Percentiles rank a stretch among this genome's conserved stretches.
Conservation (phyloP, 2,113 vertebrate genomes). For the Athene noctua region DNA sequence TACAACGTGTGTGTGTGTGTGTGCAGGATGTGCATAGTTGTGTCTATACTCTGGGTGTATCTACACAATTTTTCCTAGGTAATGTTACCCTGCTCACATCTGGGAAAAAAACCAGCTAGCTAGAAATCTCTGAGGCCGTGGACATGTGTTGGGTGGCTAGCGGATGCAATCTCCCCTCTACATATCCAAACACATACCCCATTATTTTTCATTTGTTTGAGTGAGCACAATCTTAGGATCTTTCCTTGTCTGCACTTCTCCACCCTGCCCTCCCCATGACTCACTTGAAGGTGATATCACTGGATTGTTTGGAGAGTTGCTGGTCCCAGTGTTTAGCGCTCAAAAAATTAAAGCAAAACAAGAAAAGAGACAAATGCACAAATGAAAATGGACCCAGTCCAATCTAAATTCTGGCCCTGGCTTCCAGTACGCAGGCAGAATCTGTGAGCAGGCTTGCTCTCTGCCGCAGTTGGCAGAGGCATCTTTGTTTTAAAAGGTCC, state of each 20-base stretch:
- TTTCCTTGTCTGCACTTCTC: background rate
- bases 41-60: too few species aligned
- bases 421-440: background rate
- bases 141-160: background rate
- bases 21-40: too few species aligned
- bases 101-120: background rate
- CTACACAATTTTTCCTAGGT: background rate
- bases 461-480: background rate
- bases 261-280: conserved; percentile 49
- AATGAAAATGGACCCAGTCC: conserved; percentile 30
- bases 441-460: background rate
- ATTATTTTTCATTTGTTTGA: background rate
- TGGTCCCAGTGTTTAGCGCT: background rate
- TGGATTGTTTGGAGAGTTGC: background rate
- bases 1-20: background rate
- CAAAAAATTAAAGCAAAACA: background rate
- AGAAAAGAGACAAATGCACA: conserved; percentile 1
- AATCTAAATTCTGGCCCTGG: conserved; percentile 32
- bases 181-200: background rate
- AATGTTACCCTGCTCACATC: background rate
- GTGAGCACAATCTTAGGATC: background rate
- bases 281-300: conserved; percentile 49
- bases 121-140: background rate
- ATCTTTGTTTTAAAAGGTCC: background rate
- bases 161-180: background rate